These are phyloP conservation scores for Macropodus opercularis DNA, from an alignment of 2,797 vertebrate species.

Conservation along the genomic window DNA sequence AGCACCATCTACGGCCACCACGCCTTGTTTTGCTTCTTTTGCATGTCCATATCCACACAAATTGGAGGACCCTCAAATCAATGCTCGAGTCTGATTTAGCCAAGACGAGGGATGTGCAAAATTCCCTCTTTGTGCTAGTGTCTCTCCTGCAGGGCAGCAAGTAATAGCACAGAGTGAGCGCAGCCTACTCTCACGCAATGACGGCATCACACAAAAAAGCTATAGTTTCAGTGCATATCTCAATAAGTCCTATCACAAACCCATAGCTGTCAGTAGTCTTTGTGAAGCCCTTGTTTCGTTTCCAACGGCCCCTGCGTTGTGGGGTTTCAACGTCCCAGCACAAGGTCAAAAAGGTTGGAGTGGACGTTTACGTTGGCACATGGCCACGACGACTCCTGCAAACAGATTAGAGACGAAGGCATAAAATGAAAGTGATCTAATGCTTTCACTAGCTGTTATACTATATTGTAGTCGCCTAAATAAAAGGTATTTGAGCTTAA, in stretches of 20 bases:
- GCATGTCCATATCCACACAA: too few relatives aligned
- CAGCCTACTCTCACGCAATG: too few relatives aligned
- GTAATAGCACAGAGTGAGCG: slow-evolving; percentile 8
- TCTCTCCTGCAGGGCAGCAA: slow-evolving; percentile 4
- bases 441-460: neutral
- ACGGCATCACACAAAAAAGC: neutral
- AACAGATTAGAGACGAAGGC: slow-evolving; percentile 23
- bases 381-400: slow-evolving; percentile 11
- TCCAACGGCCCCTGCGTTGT: neutral
- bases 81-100: slow-evolving; percentile 1
- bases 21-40: slow-evolving; percentile 1
- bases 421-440: slow-evolving; percentile 7
- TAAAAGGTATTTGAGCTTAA: too few relatives aligned
- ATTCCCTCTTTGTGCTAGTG: neutral
- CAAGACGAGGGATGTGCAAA: neutral
- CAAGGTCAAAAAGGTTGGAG: slow-evolving; percentile 12
- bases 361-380: slow-evolving; percentile 2
- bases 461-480: too few relatives aligned
- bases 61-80: too few relatives aligned
- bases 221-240: neutral
- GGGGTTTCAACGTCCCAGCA: slow-evolving; percentile 5
- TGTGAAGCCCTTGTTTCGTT: neutral
- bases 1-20: neutral
- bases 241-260: neutral
- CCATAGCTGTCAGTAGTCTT: neutral